Base-by-base conservation (phyloP, 2,113 vertebrate species). In the Neoarius graeffei region DNA sequence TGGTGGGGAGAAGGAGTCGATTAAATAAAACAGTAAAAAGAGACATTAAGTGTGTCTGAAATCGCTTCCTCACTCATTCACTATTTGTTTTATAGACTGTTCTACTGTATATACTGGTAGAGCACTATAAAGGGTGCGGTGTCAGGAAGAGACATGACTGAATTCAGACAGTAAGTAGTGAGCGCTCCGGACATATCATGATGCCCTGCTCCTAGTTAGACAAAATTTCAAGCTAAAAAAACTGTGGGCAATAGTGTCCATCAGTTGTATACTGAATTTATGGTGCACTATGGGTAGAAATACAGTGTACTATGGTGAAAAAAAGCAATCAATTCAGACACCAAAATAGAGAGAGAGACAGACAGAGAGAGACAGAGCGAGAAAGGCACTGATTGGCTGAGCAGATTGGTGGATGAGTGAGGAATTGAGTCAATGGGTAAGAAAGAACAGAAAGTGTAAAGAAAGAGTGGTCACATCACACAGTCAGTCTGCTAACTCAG, bases 371-470 rank as follows among this genome's bases (percentile, higher is more conserved):
- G n/a, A 42, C 25, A 81, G 62, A 77, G 1, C 6, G 23, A 54
- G 67, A 66, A 11, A 57, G 64, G 30, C 27, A 60, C 73, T 89
- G 83, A 84, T 27, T 67, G 60, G 27, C 30, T 48, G 42, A 79
- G 71, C 59, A 52, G 15, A 60, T 54, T 62, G n/a, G 80, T 85
- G 35, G 27, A 81, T 67, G 85, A 84, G 54, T 48, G 25, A 76
- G 50, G 69, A 73, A n/a, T n/a, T 23, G 30, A 54, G 7, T 83
- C 42, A 64, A 52, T 42, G 76, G 30, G 25, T 76, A 30, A 66
- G 74, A 23, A 77, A 56, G 69, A 60, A 86, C 25, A 80, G 42
- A 35, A 76, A 62, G 57, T 84, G 1, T 56, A 79, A 77, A 66
- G 13, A 81, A 87, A 81, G 62, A 50, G 62, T 64, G 42, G 42